Base-by-base conservation (phyloP, 2,113 vertebrate genomes). In the Pogonocichla stellata region DNA sequence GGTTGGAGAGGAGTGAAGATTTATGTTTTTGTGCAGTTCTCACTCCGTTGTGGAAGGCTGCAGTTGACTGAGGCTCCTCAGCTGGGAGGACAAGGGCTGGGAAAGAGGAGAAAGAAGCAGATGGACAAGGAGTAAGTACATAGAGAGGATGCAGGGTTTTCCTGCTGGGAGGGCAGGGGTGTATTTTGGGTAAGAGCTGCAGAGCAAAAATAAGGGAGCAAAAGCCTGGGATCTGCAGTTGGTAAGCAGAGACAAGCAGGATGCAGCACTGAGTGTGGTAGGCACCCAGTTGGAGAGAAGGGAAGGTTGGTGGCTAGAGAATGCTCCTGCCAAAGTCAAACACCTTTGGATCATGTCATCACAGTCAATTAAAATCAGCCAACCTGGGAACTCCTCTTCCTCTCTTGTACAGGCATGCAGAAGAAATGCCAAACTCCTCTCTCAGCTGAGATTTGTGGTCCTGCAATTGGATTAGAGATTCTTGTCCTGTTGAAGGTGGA, bases 221-320 rank as follows among this genome's bases (percentile, higher is more conserved):
- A 16, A 66, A 62, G 34, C 1, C 20, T 57, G 42, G 47, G 33
- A 34, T 47, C 14, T 54, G 67, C 14, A 24, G 19, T 1, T 47
- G 42, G 18, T 24, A 25, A 34, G n/a, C 36, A 71, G 53, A 31
- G 53, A n/a, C 5, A 3, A 48, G 70, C 51, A 36, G 31, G 50
- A 19, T 24, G 50, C 62, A 47, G 45, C 5, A 4, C 17, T 12
- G 82, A 7, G 28, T 8, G 12, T 28, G 13, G 53, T 2, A 22
- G 36, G 13, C 10, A 31, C 29, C 2, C 48, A 23, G 12, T 0
- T 2, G 2, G 20, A 70, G 45, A 53, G 33, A 6, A 70, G 34
- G 33, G 47, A 70, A 58, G 36, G 18, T 19, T 58, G 42, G 29
- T 69, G 62, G 17, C 66, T 69, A 23, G 40, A 58, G 26, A 53